These are phyloP conservation scores for Rhizoglyphus robini DNA, from an alignment of 1,140 invertebrate genomes.

Conservation along the genomic window DNA sequence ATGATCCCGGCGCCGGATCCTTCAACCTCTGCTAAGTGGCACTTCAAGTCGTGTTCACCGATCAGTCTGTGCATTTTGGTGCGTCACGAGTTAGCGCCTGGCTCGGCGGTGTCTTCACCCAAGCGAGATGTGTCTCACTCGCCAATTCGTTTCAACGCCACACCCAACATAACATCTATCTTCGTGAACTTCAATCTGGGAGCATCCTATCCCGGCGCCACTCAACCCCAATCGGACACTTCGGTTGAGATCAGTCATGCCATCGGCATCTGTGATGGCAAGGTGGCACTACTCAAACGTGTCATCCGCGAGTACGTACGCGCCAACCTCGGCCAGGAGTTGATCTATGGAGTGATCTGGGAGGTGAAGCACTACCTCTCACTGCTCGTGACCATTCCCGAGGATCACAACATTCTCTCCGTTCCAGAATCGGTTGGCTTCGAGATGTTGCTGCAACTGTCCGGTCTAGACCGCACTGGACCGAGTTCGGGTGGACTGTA, in stretches of 20 bases:
- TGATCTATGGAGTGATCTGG: neutral
- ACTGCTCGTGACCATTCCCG: neutral
- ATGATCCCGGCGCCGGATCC: neutral
- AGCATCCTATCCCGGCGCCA: neutral
- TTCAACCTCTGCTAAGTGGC: neutral
- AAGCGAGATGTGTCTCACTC: too few relatives aligned
- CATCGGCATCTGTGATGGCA: neutral
- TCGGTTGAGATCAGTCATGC: neutral
- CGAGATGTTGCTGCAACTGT: neutral
- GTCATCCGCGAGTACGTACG: neutral
- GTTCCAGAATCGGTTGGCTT: neutral
- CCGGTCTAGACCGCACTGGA: too few relatives aligned
- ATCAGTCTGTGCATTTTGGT: neutral
- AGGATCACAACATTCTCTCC: neutral
- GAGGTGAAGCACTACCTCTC: neutral
- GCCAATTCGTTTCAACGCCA: neutral
- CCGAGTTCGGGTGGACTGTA: neutral
- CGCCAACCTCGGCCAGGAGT: neutral
- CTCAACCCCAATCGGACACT: neutral
- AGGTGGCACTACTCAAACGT: neutral
- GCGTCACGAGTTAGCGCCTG: neutral
- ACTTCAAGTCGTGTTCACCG: neutral
- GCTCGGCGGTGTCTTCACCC: too few relatives aligned
- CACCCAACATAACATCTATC: neutral
- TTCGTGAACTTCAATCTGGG: neutral